These are phyloP conservation scores for Paraplagusia blochii DNA, from an alignment of 2,113 vertebrate genomes.

Conservation along the genomic window DNA sequence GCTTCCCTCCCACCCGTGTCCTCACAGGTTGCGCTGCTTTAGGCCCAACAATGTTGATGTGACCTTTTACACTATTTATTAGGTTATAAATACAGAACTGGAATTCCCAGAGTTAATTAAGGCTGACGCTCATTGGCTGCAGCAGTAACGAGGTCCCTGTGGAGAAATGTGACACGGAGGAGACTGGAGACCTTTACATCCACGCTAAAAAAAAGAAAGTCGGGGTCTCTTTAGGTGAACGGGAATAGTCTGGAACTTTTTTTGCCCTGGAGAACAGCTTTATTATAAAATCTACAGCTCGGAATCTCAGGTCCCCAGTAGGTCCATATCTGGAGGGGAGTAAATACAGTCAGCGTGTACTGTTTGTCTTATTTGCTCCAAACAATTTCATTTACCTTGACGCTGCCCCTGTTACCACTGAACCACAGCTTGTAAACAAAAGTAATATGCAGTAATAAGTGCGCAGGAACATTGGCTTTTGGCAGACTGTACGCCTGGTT, in stretches of 20 bases:
- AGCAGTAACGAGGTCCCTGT: slow-evolving; percentile 52
- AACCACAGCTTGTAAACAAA: slow-evolving; percentile 44
- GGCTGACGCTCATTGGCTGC: slow-evolving; percentile 45
- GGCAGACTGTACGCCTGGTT: neutral
- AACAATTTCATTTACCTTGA: slow-evolving; percentile 31
- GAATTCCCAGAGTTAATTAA: slow-evolving; percentile 66
- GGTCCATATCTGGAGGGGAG: slow-evolving; percentile 18
- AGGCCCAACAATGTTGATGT: slow-evolving; percentile 56
- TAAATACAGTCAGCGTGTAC: slow-evolving; percentile 16
- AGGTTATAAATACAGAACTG: slow-evolving; percentile 60
- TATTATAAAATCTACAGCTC: slow-evolving; percentile 8
- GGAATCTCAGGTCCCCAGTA: neutral
- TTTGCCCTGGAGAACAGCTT: slow-evolving; percentile 24
- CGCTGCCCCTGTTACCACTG: slow-evolving; percentile 4
- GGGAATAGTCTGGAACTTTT: slow-evolving; percentile 9
- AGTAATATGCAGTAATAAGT: slow-evolving; percentile 29
- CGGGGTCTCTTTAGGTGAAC: slow-evolving; percentile 11
- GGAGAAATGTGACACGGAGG: slow-evolving; percentile 53
- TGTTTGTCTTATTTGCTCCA: slow-evolving; percentile 24
- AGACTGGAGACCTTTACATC: slow-evolving; percentile 40
- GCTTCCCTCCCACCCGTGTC: slow-evolving; percentile 31
- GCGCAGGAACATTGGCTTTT: slow-evolving; percentile 13
- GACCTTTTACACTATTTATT: slow-evolving; percentile 64
- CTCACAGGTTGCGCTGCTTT: slow-evolving; percentile 37
- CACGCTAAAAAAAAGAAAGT: neutral